These are phyloP conservation scores for Corythornis leucogaster DNA, from an alignment of 2,797 vertebrate species.

Conservation along the genomic window DNA sequence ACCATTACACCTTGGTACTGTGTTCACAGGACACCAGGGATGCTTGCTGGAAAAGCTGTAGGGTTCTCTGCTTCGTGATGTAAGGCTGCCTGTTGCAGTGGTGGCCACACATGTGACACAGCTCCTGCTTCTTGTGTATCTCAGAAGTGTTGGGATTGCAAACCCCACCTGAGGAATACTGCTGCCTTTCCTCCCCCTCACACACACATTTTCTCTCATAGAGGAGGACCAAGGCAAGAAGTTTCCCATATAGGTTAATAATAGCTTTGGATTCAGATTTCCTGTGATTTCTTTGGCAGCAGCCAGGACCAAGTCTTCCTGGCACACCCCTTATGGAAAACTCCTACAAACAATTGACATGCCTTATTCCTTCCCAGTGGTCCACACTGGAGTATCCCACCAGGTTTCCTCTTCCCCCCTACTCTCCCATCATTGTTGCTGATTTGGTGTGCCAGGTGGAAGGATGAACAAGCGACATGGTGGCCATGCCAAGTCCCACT, in stretches of 20 bases:
- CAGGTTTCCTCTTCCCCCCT: not conserved
- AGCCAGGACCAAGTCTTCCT: fast-evolving
- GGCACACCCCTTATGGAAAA: not conserved
- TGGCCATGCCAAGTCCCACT: not conserved
- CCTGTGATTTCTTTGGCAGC: not conserved
- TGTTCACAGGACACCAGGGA: not conserved
- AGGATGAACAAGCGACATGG: fast-evolving
- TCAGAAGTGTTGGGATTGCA: not conserved
- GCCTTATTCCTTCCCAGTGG: not conserved
- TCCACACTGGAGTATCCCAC: not conserved
- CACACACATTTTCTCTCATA: not conserved
- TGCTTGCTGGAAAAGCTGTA: not conserved
- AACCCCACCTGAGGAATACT: not conserved
- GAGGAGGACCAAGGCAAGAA: not conserved
- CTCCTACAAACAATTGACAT: not conserved
- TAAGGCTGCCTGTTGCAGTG: fast-evolving
- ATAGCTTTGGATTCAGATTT: not conserved
- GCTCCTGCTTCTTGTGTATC: fast-evolving
- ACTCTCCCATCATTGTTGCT: fast-evolving
- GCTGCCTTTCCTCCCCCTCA: not conserved
- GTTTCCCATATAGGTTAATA: not conserved
- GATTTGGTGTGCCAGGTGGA: not conserved
- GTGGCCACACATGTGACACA: not conserved
- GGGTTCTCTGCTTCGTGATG: not conserved
- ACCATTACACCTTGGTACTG: not conserved